Conservation (phyloP, 2,888 invertebrate species). For the Cephus pulcher region DNA sequence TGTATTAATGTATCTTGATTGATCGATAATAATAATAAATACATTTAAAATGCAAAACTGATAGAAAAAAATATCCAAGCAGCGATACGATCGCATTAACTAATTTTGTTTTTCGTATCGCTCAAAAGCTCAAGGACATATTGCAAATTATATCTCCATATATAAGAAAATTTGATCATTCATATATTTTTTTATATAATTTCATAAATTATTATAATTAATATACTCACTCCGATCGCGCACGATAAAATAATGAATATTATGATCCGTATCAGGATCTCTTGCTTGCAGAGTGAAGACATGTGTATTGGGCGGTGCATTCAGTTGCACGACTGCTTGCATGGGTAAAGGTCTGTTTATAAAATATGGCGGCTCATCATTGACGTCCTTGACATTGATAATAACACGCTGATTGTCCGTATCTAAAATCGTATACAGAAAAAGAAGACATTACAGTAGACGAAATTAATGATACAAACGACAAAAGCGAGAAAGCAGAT, state of each 20-base stretch:
- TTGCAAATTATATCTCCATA: neutral
- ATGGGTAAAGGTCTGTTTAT: conserved; percentile 97
- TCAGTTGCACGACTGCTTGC: conserved; percentile 96
- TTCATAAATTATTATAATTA: neutral
- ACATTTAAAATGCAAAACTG: neutral
- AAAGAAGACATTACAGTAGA: neutral
- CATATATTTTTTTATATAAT: neutral
- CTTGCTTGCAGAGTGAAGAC: conserved; percentile 97
- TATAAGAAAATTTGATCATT: neutral
- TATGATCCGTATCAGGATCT: conserved; percentile 96
- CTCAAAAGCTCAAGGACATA: neutral
- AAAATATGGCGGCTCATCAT: conserved; percentile 97
- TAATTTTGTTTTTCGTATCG: neutral
- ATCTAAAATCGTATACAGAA: conserved; percentile 71
- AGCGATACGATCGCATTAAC: neutral
- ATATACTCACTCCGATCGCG: conserved; percentile 78
- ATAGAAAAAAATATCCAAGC: neutral
- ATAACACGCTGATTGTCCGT: conserved; percentile 96
- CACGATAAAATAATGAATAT: conserved; percentile 95
- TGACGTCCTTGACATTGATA: conserved; percentile 94
- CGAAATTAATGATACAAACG: conserved; percentile 23
- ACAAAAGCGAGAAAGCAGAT: conserved; percentile 23
- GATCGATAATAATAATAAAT: neutral
- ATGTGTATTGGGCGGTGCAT: conserved; percentile 94
- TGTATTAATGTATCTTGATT: neutral